phyloP scores from a whole-genome alignment of 2,113 vertebrate genomes.

The Epinephelus fuscoguttatus region DNA sequence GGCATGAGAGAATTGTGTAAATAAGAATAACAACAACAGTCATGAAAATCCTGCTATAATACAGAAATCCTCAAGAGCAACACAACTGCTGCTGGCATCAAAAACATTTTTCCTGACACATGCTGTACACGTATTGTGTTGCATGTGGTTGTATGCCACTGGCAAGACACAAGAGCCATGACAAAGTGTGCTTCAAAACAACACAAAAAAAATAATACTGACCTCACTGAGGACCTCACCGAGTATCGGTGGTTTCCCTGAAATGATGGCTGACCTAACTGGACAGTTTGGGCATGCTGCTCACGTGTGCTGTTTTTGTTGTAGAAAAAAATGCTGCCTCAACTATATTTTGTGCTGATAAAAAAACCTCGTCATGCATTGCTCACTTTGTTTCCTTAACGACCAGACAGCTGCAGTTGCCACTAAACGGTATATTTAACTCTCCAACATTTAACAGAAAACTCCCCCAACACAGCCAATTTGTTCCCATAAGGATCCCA shows the following conservation, averaged over 20 bases:
- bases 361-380: conserved; percentile 60
- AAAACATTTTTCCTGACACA: conserved; percentile 19
- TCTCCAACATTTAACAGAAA: conserved; percentile 55
- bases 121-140: conserved; percentile 38
- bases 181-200: conserved; percentile 22
- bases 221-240: background rate
- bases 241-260: conserved; percentile 50
- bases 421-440: conserved; percentile 69
- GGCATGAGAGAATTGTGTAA: background rate
- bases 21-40: background rate
- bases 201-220: background rate
- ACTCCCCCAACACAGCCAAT: conserved; percentile 63
- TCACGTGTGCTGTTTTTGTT: conserved; percentile 30
- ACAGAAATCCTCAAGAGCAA: background rate
- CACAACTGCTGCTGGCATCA: background rate
- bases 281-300: conserved; percentile 9
- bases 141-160: conserved; percentile 3
- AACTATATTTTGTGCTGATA: conserved; percentile 63
- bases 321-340: conserved; percentile 37
- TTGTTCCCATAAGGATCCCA: conserved; percentile 49
- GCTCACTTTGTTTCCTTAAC: conserved; percentile 66
- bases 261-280: conserved; percentile 39
- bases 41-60: background rate
- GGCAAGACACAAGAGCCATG: conserved; percentile 17
- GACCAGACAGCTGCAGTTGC: conserved; percentile 56